Evolutionary conservation across 2,888 invertebrate species (phyloP), one percentile per base, ranked within the genome.

Genomic region (Spisula solida): DNA sequence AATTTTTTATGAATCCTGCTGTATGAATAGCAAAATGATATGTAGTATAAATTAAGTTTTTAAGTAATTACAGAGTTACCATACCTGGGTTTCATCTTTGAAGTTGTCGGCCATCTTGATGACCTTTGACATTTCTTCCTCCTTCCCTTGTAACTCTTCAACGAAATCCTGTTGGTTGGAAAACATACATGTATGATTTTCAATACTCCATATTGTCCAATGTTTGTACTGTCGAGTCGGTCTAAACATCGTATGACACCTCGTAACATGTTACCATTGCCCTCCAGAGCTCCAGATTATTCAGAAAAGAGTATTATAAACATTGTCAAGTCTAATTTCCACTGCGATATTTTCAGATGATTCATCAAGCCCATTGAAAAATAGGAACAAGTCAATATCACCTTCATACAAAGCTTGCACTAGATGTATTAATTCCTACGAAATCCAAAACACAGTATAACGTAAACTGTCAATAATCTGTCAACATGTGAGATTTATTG

Each of bases 61-160:
- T 47, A 47, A 47, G 12, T 51, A 4, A 51, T 51, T 1, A 16
- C 6, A 10, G 14, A 51, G 41, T 16, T 51, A 51, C 14, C 91
- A 90, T 91, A 96, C 96, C 95, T 95, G 96, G 29, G 94, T 90
- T 20, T 94, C 92, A 34, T 95, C 95, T 75, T 94, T 94, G 91
- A 96, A 96, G 79, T 94, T 94, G 87, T 95, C 94, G 25, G 95
- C 95, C 84, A 94, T 92, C 85, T 95, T 95, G 66, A 93, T 90
- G 56, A 95, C 92, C 55, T 94, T 92, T 25, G 94, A 91, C 80
- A 96, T 91, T 51, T 95, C 94, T 60, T 94, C 94, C 91, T 96
- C 96, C 88, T 95, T 95, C 6, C 91, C 93, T 81, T 93, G 94
- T 41, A 95, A 91, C 86, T 95, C 95, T 66, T 96, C 95, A 66